phyloP scores from a whole-genome alignment of 2,888 invertebrate genomes.

The Notodonta dromedarius region DNA sequence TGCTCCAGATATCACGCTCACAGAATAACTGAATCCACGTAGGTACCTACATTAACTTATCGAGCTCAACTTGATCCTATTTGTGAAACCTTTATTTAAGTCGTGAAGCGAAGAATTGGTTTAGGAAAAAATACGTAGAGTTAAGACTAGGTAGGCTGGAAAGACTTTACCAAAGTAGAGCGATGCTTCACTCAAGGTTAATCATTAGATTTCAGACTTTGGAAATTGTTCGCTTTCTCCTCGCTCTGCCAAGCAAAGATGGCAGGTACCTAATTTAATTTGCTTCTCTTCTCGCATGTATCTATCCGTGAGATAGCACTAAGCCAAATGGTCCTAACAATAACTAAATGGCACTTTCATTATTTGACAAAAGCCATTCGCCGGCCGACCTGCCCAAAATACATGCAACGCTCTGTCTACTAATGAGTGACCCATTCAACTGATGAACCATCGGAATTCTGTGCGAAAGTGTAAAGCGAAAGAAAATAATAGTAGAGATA shows the following conservation, averaged over 20 bases:
- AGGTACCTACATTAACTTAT: background rate
- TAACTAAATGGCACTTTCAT: constrained; percentile 38
- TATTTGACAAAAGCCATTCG: constrained; percentile 28
- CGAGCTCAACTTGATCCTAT: background rate
- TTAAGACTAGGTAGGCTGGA: too few species aligned
- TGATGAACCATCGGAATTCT: constrained; percentile 8
- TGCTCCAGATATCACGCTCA: background rate
- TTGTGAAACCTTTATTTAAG: background rate
- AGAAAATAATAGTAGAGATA: background rate
- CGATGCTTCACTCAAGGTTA: too few species aligned
- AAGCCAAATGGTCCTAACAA: constrained; percentile 28
- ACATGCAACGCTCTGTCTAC: constrained; percentile 14
- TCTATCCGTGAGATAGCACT: constrained; percentile 10
- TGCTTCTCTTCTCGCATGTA: background rate
- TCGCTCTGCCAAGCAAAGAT: too few species aligned
- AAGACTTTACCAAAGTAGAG: too few species aligned
- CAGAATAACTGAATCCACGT: background rate
- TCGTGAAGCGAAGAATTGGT: too few species aligned
- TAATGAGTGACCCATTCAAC: constrained; percentile 32
- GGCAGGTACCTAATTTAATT: background rate
- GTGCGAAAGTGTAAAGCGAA: constrained; percentile 3
- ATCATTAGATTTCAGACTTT: too few species aligned
- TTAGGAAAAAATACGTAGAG: too few species aligned
- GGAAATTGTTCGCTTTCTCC: too few species aligned
- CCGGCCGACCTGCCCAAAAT: constrained; percentile 15